Base-by-base conservation (phyloP, 2,113 vertebrate species). In the Melanostigma gelatinosum region DNA sequence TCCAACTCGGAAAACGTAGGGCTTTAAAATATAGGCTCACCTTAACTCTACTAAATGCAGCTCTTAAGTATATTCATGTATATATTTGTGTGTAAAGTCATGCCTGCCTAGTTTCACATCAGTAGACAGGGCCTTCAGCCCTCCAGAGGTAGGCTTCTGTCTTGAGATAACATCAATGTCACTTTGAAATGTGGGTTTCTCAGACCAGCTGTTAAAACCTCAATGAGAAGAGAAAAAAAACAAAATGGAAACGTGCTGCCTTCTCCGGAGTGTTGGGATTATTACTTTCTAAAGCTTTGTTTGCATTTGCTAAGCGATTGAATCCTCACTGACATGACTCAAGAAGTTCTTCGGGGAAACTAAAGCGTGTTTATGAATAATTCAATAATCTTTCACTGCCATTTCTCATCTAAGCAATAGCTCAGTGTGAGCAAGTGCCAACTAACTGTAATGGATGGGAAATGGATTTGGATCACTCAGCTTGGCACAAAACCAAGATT, bases 161-260 rank as follows among this genome's bases (percentile, higher is more conserved):
- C 65, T 75, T 32, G 1, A 32, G 34, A 74, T 78, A 48, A 72
- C 15, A 34, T 70, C 58, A 48, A 6, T 71, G 50, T 78, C 60
- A 68, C 22, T 73, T 76, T 62, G 9, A 66, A 32, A 70, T 44
- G 54, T 74, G 67, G 79, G 63, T 88, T 89, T 89, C 76, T 83
- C 85, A 90, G 87, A 86, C 84, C 86, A 87, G 84, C 85, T 89
- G 82, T 58, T 69, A 88, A 93, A 86, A 76, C 70, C 80, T 63
- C 24, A 61, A 34, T 18, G 34, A 75, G 3, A 57, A 66, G 20
- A 69, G 42, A 69, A 32, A 18, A 18, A 62, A 9, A 4, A 60
- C 29, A 38, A n/a, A 27, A 34, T 13, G 7, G 62, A 62, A 6
- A 50, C 5, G 16, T 60, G 61, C n/a, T 55, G 22, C 63, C 32